phyloP scores from a whole-genome alignment of 92 coral and sea anemone genomes.

The Phenganax subtilis region DNA sequence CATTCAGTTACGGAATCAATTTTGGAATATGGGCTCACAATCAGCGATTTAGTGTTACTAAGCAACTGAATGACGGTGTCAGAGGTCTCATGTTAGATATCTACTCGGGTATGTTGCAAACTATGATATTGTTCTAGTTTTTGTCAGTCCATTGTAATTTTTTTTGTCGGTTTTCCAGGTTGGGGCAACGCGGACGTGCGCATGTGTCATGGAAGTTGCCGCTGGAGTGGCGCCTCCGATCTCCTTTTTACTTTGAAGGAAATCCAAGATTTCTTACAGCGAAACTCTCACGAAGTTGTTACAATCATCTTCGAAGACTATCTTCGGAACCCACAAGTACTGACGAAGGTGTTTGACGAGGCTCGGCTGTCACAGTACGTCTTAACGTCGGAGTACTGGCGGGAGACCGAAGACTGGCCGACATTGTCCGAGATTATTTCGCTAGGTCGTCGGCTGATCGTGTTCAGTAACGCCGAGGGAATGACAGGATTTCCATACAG shows the following conservation, averaged over 20 bases:
- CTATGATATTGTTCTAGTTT: too few species aligned
- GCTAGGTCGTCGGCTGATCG: conserved; percentile 75
- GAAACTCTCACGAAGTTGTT: conserved; percentile 67
- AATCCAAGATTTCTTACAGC: conserved; percentile 67
- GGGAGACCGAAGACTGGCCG: conserved; percentile 76
- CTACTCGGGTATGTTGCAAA: conserved; percentile 57
- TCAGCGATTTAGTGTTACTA: conserved; percentile 69
- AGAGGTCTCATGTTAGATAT: conserved; percentile 97
- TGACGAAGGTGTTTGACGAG: conserved; percentile 73
- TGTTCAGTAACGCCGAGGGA: conserved; percentile 83
- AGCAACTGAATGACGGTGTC: conserved; percentile 83
- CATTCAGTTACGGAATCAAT: conserved; percentile 61
- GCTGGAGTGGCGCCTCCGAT: conserved; percentile 84
- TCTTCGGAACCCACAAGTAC: conserved; percentile 66
- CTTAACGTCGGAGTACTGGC: conserved; percentile 64
- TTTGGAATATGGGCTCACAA: conserved; percentile 92
- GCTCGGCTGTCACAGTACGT: conserved; percentile 72
- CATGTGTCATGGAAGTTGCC: conserved; percentile 79
- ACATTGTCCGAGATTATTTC: conserved; percentile 71
- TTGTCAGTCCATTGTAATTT: background rate
- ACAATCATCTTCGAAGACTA: conserved; percentile 87
- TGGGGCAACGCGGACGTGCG: conserved; percentile 82
- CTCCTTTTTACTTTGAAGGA: conserved; percentile 69
- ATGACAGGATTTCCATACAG: conserved; percentile 79
- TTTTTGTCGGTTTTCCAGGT: conserved; percentile 49